phyloP scores from a whole-genome alignment of 1,140 invertebrate genomes.

The Cryptotermes secundus region DNA sequence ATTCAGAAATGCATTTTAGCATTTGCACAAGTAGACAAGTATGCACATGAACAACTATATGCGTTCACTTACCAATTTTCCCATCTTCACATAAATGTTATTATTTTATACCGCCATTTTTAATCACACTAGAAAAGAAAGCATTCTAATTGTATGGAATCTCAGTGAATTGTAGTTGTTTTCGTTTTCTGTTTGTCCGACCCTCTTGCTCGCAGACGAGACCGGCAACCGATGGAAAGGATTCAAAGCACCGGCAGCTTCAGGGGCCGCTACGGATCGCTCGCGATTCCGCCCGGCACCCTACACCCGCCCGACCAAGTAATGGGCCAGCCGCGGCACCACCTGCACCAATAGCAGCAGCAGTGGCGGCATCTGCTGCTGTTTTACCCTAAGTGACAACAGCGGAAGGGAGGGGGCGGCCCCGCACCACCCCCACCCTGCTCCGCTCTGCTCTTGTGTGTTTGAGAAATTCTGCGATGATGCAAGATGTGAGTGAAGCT shows the following conservation, averaged over 20 bases:
- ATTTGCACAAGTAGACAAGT: no score
- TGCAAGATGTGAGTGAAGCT: constrained; percentile 20
- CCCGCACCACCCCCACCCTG: constrained; percentile 8
- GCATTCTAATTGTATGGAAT: no score
- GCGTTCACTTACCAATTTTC: no score
- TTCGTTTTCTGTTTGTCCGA: constrained; percentile 30
- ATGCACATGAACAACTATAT: no score
- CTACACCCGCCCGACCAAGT: constrained; percentile 34
- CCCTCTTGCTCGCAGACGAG: constrained; percentile 31
- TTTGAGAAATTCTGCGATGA: constrained; percentile 18
- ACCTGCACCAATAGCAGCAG: constrained; percentile 28
- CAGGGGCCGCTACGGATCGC: constrained; percentile 25
- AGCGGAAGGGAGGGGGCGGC: constrained; percentile 17
- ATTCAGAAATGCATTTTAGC: no score
- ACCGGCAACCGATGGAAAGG: constrained; percentile 33
- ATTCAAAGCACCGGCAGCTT: constrained; percentile 30
- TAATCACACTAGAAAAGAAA: no score
- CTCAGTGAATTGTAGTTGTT: constrained; percentile 18
- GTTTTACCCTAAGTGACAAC: neutral
- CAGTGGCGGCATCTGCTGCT: constrained; percentile 23
- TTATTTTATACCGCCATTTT: no score
- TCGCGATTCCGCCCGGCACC: constrained; percentile 31
- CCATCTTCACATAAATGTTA: no score
- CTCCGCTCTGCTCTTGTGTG: constrained; percentile 20
- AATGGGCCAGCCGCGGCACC: constrained; percentile 19